Evolutionary conservation across 37 sponge, comb jelly and placozoan genomes (phyloP).

Genomic region (Hexactinellida sp.): DNA sequence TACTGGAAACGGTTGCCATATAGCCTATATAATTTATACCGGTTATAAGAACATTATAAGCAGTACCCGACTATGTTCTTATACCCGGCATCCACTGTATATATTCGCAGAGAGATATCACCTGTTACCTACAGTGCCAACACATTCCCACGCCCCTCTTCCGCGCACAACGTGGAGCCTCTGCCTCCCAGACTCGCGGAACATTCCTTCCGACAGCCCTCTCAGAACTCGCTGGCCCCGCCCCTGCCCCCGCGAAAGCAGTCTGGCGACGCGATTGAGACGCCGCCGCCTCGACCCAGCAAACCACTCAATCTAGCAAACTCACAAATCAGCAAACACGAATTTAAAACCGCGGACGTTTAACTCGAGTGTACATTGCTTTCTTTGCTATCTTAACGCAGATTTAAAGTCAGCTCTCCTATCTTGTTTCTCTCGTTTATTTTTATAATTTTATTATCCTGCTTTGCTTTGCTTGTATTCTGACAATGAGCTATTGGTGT

Average conservation of each 20-base stretch:
- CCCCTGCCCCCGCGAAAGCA: not conserved
- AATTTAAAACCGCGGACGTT: not conserved
- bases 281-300: not conserved
- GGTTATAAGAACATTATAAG: not conserved
- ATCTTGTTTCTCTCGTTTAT: not conserved
- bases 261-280: not conserved
- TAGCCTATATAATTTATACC: not conserved
- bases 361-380: not conserved
- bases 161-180: not conserved
- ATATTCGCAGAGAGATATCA: not conserved
- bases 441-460: constrained; percentile 16
- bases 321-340: not conserved
- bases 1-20: too few species aligned
- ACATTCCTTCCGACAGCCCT: not conserved
- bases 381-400: not conserved
- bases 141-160: not conserved
- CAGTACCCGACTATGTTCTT: not conserved
- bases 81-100: not conserved
- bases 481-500: not conserved
- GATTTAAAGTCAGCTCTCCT: not conserved
- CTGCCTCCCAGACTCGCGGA: not conserved
- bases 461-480: not conserved
- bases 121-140: not conserved
- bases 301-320: too few species aligned
- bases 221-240: not conserved